Conservation (phyloP, 2,888 invertebrate genomes). For the Prenolepis imparis region DNA sequence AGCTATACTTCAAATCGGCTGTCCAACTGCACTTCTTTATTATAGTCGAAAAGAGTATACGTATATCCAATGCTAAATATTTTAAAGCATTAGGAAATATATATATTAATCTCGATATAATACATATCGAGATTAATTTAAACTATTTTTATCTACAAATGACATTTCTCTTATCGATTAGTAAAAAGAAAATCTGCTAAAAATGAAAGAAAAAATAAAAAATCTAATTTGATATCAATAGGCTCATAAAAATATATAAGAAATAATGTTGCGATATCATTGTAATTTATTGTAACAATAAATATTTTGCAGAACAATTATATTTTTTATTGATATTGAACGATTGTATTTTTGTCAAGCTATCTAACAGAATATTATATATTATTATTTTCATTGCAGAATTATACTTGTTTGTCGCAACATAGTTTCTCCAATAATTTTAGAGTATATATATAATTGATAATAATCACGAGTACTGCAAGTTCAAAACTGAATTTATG, state of each 20-base stretch:
- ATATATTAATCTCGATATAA: background rate
- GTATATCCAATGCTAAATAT: background rate
- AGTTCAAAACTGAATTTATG: constrained; percentile 41
- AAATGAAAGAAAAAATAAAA: background rate
- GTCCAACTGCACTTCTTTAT: constrained; percentile 11
- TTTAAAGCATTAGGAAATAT: background rate
- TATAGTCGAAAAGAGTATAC: background rate
- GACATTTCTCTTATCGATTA: background rate
- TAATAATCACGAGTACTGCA: constrained; percentile 14
- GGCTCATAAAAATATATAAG: background rate
- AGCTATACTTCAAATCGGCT: constrained; percentile 65
- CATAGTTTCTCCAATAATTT: constrained; percentile 6
- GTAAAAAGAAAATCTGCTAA: background rate
- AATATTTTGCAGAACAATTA: background rate
- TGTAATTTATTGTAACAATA: background rate
- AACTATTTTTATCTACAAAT: background rate
- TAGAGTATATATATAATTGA: background rate
- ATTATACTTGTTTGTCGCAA: background rate
- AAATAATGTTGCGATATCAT: background rate
- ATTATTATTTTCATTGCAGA: background rate
- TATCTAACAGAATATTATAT: background rate
- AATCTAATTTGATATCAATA: background rate
- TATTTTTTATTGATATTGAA: background rate
- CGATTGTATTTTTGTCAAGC: background rate
- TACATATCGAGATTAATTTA: background rate